A percentile compares a stretch with the other conserved stretches of the same genome.
Evolutionary conservation across 1,140 invertebrate species (phyloP).

Genomic region (Drosophila eugracilis): DNA sequence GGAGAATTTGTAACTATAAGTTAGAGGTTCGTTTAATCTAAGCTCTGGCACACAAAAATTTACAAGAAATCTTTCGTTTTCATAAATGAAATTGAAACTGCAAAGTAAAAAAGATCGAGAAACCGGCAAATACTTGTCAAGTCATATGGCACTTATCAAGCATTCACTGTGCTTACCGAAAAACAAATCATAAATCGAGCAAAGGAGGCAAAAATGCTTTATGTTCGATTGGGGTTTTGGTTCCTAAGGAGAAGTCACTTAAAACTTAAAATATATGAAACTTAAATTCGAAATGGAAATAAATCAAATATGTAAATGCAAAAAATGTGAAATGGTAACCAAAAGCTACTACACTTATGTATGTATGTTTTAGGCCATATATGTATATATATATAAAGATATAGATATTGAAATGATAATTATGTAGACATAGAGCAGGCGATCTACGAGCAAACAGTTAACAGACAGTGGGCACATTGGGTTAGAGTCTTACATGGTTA

Average conservation of each 20-base stretch:
- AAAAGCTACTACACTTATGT: slow-evolving; percentile 13
- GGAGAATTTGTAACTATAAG: background rate
- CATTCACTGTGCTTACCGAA: background rate
- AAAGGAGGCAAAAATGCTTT: background rate
- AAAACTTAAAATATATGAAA: slow-evolving; percentile 12
- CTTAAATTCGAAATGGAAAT: slow-evolving; percentile 10
- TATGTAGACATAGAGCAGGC: slow-evolving; percentile 28
- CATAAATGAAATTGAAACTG: slow-evolving; percentile 11
- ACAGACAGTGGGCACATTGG: slow-evolving; percentile 8
- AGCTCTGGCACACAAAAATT: slow-evolving; percentile 20
- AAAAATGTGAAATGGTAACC: slow-evolving; percentile 1
- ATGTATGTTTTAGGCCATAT: slow-evolving; percentile 7
- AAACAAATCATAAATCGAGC: slow-evolving; percentile 7
- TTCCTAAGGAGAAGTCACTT: slow-evolving; percentile 17
- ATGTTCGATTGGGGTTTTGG: slow-evolving; percentile 1
- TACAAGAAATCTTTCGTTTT: slow-evolving; percentile 9
- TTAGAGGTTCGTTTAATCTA: background rate
- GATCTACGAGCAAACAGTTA: slow-evolving; percentile 22
- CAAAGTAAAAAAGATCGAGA: slow-evolving; percentile 2
- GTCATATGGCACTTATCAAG: background rate
- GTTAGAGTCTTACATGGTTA: slow-evolving; percentile 16
- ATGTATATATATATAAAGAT: no score
- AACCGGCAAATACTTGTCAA: background rate
- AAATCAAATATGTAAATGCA: slow-evolving; percentile 27
- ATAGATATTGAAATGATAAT: background rate